A percentile compares a stretch with the other conserved stretches of the same genome.
phyloP scores from a whole-genome alignment of 2,888 invertebrate species.

The Rosalia funebris region DNA sequence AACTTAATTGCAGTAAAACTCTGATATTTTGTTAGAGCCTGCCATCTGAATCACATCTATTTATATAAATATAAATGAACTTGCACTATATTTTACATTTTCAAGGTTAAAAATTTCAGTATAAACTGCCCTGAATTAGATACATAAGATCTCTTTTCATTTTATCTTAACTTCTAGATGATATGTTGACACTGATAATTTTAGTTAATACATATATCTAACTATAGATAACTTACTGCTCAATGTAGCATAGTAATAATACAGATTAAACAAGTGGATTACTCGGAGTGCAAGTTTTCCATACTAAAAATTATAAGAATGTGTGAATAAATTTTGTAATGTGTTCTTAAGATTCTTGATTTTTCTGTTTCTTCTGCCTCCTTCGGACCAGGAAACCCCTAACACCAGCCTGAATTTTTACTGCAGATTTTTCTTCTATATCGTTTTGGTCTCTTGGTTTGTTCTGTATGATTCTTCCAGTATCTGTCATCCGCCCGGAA shows the following conservation, averaged over 20 bases:
- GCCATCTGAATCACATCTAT: conserved; percentile 5
- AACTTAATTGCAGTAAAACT: conserved; percentile 21
- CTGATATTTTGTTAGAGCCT: conserved; percentile 3
- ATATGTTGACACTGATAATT: neutral
- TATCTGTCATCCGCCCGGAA: conserved; percentile 41
- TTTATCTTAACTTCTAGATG: neutral
- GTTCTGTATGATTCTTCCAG: conserved; percentile 33
- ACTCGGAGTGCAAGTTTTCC: conserved; percentile 6
- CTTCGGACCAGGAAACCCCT: conserved; percentile 68
- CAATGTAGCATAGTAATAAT: neutral
- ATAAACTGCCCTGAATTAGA: neutral
- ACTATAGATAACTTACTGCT: neutral
- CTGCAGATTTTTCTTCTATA: conserved; percentile 64
- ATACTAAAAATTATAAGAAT: conserved; percentile 20
- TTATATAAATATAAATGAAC: conserved; percentile 18
- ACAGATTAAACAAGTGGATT: neutral
- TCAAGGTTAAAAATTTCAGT: conserved; percentile 7
- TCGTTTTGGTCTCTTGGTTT: conserved; percentile 45
- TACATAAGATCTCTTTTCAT: neutral
- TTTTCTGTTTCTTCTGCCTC: conserved; percentile 61
- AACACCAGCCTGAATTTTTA: conserved; percentile 69
- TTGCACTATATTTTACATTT: conserved; percentile 13
- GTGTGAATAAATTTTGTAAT: conserved; percentile 5
- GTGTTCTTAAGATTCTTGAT: conserved; percentile 6
- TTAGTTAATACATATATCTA: neutral